phyloP scores from a whole-genome alignment of 2,888 invertebrate genomes.

The Leptinotarsa peninsularis region DNA sequence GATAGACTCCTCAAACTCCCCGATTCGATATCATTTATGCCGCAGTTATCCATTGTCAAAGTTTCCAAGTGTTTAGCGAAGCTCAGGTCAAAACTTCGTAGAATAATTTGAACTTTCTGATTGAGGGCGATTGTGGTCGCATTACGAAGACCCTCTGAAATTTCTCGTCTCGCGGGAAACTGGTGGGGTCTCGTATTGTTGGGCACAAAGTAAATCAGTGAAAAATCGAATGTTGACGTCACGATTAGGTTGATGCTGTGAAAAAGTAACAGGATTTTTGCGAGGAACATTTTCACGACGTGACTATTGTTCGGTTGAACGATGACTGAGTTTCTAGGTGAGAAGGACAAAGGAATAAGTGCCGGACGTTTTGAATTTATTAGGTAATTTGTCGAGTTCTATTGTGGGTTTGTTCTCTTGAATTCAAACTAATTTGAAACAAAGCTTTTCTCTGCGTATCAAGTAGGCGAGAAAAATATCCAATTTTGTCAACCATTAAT shows the following conservation, averaged over 20 bases:
- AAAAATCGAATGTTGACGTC: constrained; percentile 43
- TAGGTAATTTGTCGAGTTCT: constrained; percentile 36
- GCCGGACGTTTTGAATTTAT: constrained; percentile 44
- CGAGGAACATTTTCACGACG: constrained; percentile 38
- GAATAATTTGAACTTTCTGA: constrained; percentile 50
- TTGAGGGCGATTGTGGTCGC: constrained; percentile 53
- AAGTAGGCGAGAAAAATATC: constrained; percentile 1
- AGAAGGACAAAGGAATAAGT: constrained; percentile 32
- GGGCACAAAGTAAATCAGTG: constrained; percentile 51
- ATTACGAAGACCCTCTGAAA: constrained; percentile 49
- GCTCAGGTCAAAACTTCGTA: constrained; percentile 51
- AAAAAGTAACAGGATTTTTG: constrained; percentile 31
- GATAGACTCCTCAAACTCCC: constrained; percentile 51
- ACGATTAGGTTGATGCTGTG: constrained; percentile 28
- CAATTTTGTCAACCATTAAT: background rate
- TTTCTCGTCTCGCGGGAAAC: constrained; percentile 47
- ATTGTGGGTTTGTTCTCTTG: constrained; percentile 31
- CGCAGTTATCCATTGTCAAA: constrained; percentile 52
- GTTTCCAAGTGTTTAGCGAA: constrained; percentile 51
- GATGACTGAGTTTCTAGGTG: constrained; percentile 29
- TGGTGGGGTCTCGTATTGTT: constrained; percentile 46
- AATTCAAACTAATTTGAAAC: constrained; percentile 31
- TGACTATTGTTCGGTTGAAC: constrained; percentile 26
- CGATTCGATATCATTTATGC: constrained; percentile 52
- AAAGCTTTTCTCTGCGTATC: constrained; percentile 21